phyloP scores from a whole-genome alignment of 2,113 vertebrate species.

The Cheirogaleus medius region DNA sequence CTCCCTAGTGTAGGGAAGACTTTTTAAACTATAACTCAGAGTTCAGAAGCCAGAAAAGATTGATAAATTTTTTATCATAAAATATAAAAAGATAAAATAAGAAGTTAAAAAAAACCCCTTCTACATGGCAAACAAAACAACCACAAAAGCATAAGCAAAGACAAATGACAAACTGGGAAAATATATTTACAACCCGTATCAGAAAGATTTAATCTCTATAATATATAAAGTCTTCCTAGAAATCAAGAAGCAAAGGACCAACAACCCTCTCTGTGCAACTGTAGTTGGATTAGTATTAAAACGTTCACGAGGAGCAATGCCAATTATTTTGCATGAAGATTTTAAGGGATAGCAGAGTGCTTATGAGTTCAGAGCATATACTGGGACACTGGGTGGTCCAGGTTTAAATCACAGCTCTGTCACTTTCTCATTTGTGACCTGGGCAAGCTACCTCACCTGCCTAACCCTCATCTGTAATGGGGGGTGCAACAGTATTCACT shows the following conservation, averaged over 20 bases:
- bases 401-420: not conserved
- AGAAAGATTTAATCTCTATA: not conserved
- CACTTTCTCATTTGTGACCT: not conserved
- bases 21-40: not conserved
- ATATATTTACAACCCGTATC: not conserved
- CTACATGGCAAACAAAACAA: not conserved
- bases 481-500: not conserved
- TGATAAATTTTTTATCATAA: not conserved
- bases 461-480: not conserved
- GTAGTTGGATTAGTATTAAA: not conserved
- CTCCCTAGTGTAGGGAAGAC: not conserved
- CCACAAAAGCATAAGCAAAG: slow-evolving; percentile 4
- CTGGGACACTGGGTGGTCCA: not conserved
- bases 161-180: not conserved
- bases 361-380: not conserved
- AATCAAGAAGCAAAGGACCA: not conserved
- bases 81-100: not conserved
- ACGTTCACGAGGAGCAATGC: not conserved
- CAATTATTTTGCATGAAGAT: not conserved
- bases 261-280: not conserved
- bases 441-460: not conserved
- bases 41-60: not conserved
- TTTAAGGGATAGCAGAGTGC: not conserved
- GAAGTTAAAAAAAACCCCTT: not conserved
- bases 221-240: slow-evolving; percentile 1